Percentiles rank a stretch among this genome's conserved stretches.
These are phyloP conservation scores for Drosophila pseudotalamancana DNA, from an alignment of 2,888 invertebrate genomes.

Conservation along the genomic window DNA sequence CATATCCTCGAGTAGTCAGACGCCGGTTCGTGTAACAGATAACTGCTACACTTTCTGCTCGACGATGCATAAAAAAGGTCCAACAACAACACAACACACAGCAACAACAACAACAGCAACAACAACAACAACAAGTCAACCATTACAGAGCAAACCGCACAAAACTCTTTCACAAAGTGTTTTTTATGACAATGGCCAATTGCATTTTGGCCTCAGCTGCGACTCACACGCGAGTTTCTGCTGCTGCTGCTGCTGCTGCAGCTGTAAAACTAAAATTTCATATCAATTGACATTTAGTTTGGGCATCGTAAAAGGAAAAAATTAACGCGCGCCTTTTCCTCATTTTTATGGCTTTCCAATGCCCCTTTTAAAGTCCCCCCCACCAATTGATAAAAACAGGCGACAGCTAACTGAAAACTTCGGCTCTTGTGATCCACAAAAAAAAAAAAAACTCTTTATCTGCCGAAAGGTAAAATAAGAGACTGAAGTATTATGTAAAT, in stretches of 20 bases:
- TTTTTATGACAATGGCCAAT: conserved; percentile 80
- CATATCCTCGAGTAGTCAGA: conserved; percentile 41
- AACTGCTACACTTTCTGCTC: conserved; percentile 80
- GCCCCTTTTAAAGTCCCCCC: background rate
- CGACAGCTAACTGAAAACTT: conserved; percentile 27
- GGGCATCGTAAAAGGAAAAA: conserved; percentile 73
- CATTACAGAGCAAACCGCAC: conserved; percentile 36
- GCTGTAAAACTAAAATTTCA: conserved; percentile 73
- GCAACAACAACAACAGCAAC: no score
- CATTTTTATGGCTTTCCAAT: conserved; percentile 66
- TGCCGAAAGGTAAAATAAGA: conserved; percentile 5
- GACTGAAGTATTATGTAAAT: conserved; percentile 41
- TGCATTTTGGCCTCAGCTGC: conserved; percentile 68
- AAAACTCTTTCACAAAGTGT: conserved; percentile 80
- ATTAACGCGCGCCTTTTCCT: conserved; percentile 48
- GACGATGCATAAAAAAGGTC: conserved; percentile 81
- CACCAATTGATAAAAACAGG: conserved; percentile 30
- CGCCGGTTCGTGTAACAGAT: conserved; percentile 59
- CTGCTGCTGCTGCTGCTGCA: conserved; percentile 44
- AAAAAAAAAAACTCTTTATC: background rate
- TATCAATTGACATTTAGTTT: conserved; percentile 78
- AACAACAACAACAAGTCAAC: conserved; percentile 34
- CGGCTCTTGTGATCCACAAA: conserved; percentile 45
- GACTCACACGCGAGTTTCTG: conserved; percentile 67
- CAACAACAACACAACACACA: conserved; percentile 60